These are phyloP conservation scores for Gila orcuttii DNA, from an alignment of 2,113 vertebrate genomes.

Conservation along the genomic window DNA sequence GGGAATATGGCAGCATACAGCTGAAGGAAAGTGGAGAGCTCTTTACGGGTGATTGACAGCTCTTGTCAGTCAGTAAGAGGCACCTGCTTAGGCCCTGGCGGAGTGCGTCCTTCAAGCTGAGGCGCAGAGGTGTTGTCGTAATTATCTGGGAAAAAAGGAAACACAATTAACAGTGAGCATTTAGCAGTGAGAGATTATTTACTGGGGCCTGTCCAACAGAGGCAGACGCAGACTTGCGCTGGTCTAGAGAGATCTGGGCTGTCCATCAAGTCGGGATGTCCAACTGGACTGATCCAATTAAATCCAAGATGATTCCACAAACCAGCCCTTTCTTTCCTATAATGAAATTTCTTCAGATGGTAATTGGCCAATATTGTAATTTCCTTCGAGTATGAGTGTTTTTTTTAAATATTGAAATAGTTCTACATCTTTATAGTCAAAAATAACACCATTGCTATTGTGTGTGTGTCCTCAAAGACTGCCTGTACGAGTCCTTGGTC, in stretches of 20 bases:
- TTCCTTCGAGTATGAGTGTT: neutral
- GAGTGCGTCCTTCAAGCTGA: slow-evolving; percentile 68
- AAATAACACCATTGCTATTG: slow-evolving; percentile 4
- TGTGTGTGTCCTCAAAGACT: slow-evolving; percentile 50
- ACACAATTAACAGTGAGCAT: slow-evolving; percentile 78
- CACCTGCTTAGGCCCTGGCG: slow-evolving; percentile 74
- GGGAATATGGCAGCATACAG: slow-evolving; percentile 70
- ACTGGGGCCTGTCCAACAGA: slow-evolving; percentile 72
- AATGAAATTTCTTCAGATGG: slow-evolving; percentile 60
- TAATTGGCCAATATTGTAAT: slow-evolving; percentile 56
- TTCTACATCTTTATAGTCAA: neutral
- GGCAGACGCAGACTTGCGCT: slow-evolving; percentile 68
- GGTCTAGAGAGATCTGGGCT: slow-evolving; percentile 71
- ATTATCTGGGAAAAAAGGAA: slow-evolving; percentile 68
- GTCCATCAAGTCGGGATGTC: slow-evolving; percentile 70
- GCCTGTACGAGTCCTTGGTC: slow-evolving; percentile 56
- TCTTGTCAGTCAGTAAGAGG: slow-evolving; percentile 75
- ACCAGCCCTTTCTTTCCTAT: slow-evolving; percentile 59
- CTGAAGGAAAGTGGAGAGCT: slow-evolving; percentile 70
- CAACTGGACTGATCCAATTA: slow-evolving; percentile 70
- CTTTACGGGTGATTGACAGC: slow-evolving; percentile 76
- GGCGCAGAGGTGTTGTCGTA: slow-evolving; percentile 73
- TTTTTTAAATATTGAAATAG: neutral
- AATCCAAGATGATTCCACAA: slow-evolving; percentile 68
- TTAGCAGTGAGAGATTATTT: slow-evolving; percentile 74